These are phyloP conservation scores for Osmerus eperlanus DNA, from an alignment of 2,113 vertebrate genomes.

Conservation along the genomic window DNA sequence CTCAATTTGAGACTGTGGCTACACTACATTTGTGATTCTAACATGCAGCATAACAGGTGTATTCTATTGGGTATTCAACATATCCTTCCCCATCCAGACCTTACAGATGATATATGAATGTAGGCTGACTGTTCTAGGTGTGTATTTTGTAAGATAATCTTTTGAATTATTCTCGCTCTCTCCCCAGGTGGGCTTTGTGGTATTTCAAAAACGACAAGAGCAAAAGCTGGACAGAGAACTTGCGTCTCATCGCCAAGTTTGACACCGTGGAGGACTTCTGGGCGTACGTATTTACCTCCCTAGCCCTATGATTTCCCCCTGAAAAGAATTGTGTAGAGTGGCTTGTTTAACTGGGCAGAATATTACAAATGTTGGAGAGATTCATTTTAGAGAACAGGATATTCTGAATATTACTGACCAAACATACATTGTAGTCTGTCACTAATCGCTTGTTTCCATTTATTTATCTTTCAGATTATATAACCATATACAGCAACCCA, in stretches of 20 bases:
- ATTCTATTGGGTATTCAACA: too few relatives aligned
- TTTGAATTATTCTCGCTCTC: not conserved
- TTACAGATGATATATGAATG: conserved; percentile 3
- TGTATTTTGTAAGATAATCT: not conserved
- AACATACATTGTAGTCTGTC: too few relatives aligned
- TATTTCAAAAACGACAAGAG: conserved; percentile 84
- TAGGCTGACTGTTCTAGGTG: conserved; percentile 1
- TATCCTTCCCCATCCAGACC: not conserved
- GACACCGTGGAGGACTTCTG: conserved; percentile 83
- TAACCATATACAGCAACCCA: conserved; percentile 82
- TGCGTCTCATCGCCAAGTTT: conserved; percentile 81
- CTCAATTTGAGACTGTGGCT: too few relatives aligned
- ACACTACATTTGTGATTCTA: too few relatives aligned
- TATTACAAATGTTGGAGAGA: not conserved
- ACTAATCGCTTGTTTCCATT: too few relatives aligned
- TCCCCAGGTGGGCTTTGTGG: conserved; percentile 78
- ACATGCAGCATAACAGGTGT: too few relatives aligned
- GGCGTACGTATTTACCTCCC: conserved; percentile 71
- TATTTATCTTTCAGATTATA: conserved; percentile 69
- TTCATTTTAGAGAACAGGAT: not conserved
- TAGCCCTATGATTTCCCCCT: not conserved
- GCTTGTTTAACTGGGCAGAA: not conserved
- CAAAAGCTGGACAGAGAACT: conserved; percentile 80
- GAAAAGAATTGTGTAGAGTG: not conserved
- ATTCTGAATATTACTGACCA: not conserved